These are phyloP conservation scores for Agriopis marginaria DNA, from an alignment of 2,888 invertebrate genomes.

Conservation along the genomic window DNA sequence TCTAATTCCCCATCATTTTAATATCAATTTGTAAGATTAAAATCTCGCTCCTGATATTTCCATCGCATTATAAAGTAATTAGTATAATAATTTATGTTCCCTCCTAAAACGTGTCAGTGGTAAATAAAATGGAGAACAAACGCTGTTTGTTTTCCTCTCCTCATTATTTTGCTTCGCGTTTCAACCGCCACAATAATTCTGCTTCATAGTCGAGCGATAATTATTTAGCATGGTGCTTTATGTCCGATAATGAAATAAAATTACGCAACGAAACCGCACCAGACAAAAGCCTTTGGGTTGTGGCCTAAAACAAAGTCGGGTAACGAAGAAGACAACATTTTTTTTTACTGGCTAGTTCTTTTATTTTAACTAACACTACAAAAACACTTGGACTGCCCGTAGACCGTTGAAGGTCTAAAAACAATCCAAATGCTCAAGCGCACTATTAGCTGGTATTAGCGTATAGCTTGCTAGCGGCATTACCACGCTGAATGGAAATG, in stretches of 20 bases:
- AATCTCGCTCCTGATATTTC: slow-evolving; percentile 1
- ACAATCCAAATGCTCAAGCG: too few relatives aligned
- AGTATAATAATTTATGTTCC: neutral
- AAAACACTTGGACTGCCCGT: too few relatives aligned
- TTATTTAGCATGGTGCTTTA: slow-evolving; percentile 42
- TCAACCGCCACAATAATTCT: slow-evolving; percentile 21
- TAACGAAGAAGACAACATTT: neutral
- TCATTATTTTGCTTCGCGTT: slow-evolving; percentile 19
- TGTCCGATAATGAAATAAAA: slow-evolving; percentile 53
- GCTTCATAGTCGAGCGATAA: slow-evolving; percentile 29
- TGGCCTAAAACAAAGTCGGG: slow-evolving; percentile 26
- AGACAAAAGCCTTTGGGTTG: slow-evolving; percentile 48
- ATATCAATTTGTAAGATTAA: neutral
- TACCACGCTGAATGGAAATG: too few relatives aligned
- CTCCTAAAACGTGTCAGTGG: slow-evolving; percentile 11
- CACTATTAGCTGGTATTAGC: too few relatives aligned
- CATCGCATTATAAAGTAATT: slow-evolving; percentile 13
- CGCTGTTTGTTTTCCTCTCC: slow-evolving; percentile 17
- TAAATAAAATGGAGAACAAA: slow-evolving; percentile 7
- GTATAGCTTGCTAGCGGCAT: too few relatives aligned
- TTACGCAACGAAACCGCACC: slow-evolving; percentile 47
- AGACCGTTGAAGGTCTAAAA: too few relatives aligned
- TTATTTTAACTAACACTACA: too few relatives aligned
- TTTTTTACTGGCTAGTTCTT: too few relatives aligned
- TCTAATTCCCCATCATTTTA: neutral